Evolutionary conservation across 1,140 invertebrate species (phyloP).

Genomic region (Chironomus tepperi): DNA sequence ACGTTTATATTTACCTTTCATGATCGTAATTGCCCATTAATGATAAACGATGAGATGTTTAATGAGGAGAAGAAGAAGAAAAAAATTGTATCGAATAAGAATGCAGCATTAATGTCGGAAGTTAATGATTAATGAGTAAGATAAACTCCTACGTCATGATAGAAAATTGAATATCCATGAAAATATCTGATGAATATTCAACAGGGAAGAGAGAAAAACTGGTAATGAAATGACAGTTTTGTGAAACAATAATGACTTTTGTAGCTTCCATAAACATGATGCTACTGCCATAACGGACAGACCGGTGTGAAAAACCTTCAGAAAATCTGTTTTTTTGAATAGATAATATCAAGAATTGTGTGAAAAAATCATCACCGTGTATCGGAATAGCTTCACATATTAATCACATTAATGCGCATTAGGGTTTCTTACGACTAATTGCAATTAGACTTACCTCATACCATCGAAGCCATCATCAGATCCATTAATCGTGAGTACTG

Average conservation of each 20-base stretch:
- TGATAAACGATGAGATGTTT: not conserved
- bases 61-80: no score
- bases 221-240: not conserved
- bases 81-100: not conserved
- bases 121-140: not conserved
- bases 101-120: not conserved
- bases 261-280: not conserved
- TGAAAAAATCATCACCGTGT: no score
- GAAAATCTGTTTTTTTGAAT: not conserved
- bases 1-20: slow-evolving; percentile 6
- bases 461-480: slow-evolving; percentile 93
- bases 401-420: slow-evolving; percentile 3
- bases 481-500: slow-evolving; percentile 88
- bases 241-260: not conserved
- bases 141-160: not conserved
- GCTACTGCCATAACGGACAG: not conserved
- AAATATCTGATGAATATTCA: not conserved
- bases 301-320: not conserved
- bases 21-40: not conserved
- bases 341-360: not conserved
- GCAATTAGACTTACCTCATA: slow-evolving; percentile 60
- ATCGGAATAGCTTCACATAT: not conserved
- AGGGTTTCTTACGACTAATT: no score
- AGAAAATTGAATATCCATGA: not conserved
- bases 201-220: not conserved